These are phyloP conservation scores for Drosophila guanche DNA, from an alignment of 1,140 invertebrate species.

Conservation along the genomic window DNA sequence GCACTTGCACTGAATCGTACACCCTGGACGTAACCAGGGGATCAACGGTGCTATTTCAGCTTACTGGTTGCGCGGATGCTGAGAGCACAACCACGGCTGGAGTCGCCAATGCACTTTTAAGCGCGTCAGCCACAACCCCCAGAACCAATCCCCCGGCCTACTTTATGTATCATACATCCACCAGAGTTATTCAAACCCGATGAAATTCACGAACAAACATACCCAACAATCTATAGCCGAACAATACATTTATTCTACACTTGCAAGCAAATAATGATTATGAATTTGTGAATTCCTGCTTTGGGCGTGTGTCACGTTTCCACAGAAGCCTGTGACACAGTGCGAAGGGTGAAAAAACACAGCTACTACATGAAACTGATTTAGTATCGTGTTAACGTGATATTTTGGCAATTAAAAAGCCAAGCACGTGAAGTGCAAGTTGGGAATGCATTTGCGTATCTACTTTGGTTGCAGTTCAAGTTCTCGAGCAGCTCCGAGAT, in stretches of 20 bases:
- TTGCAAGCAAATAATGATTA: too few relatives aligned
- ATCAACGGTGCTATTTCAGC: conserved; percentile 5
- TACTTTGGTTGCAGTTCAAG: conserved; percentile 1
- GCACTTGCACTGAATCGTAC: neutral
- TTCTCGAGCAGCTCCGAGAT: neutral
- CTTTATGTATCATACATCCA: too few relatives aligned
- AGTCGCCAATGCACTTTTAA: neutral
- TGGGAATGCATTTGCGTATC: neutral
- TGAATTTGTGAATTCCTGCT: too few relatives aligned
- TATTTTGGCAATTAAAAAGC: neutral
- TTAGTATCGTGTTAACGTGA: conserved; percentile 32
- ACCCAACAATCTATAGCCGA: too few relatives aligned
- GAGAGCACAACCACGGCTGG: neutral
- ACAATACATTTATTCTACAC: too few relatives aligned
- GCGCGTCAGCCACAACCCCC: neutral
- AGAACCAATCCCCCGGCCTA: neutral
- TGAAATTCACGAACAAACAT: too few relatives aligned
- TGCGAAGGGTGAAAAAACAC: conserved; percentile 2
- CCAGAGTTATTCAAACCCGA: too few relatives aligned
- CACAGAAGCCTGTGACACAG: too few relatives aligned
- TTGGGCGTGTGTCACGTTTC: too few relatives aligned
- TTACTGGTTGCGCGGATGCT: conserved; percentile 7
- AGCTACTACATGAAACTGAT: neutral
- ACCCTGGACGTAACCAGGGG: conserved; percentile 15
- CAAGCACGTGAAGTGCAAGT: conserved; percentile 8